Base-by-base conservation (phyloP, 2,888 invertebrate species). In the Patella depressa region DNA sequence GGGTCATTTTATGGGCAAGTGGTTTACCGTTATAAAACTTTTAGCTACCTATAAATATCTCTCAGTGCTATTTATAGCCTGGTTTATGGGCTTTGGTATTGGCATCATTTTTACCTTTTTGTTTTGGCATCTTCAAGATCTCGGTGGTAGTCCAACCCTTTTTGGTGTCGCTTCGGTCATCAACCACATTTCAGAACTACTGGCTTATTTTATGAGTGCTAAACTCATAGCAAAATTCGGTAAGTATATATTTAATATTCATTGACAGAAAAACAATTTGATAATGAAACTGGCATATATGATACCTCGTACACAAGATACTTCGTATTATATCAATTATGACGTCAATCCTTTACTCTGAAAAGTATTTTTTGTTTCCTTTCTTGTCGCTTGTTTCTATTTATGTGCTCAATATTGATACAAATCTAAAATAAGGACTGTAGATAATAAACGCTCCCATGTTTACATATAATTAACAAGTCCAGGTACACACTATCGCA, bases 81-180 rank as follows among this genome's bases (percentile, higher is more conserved):
- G 98, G 97, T 98, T 97, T 92, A 98, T 99, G 98, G 99, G 99
- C 77, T 97, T 98, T 90, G 99, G 99, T 76, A 98, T 99, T 88
- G 99, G 99, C 0, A 94, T 99, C 86, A 98, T 99, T 86, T 99
- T 99, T 93, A 98, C 98, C 4, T 99, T 99, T 93, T 95, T 99
- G 78, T 99, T 98, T 93, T 99, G 99, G 99, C 98, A 99, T 92
- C 94, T 99, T 73, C 88, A 91, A 83, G 91, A 91, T 91, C 96
- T 97, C 89, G 98, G 97, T 17, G 99, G 99, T 15, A 95, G 97
- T 0, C 99, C 99, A 11, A 98, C 98, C 0, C 94, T 99, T 14
- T 99, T 99, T 91, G 99, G 99, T 81, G 96, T 99, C 55, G 98
- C 98, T 1, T 98, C 99, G 0, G 98, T 99, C 76, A 97, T 99